Base-by-base conservation (phyloP, 2,888 invertebrate genomes). In the Caenorhabditis imperialis region DNA sequence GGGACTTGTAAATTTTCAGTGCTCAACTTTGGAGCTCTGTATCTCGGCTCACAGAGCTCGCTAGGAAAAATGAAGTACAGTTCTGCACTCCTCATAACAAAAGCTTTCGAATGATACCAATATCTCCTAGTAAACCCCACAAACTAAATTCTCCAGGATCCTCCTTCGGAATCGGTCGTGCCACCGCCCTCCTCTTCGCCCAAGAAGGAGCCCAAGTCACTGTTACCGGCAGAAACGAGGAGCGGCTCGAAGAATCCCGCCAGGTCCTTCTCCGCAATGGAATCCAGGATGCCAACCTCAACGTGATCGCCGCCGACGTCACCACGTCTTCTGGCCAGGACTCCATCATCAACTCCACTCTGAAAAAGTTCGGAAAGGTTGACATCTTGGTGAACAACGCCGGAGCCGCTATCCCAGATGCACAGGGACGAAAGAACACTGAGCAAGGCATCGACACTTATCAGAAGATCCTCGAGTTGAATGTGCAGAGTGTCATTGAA, bases 101-200 rank as follows among this genome's bases (percentile, higher is more conserved):
- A n/a, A n/a, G n/a, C n/a, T n/a, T n/a, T n/a, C n/a, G n/a, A n/a
- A n/a, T n/a, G n/a, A n/a, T n/a, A n/a, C n/a, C n/a, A n/a, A n/a
- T n/a, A n/a, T n/a, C n/a, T n/a, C n/a, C n/a, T n/a, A n/a, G n/a
- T n/a, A n/a, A n/a, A n/a, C n/a, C n/a, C n/a, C n/a, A n/a, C n/a
- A n/a, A n/a, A n/a, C n/a, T n/a, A n/a, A n/a, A n/a, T n/a, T n/a
- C n/a, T n/a, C n/a, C 33, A 69, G 76, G 76, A 7, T 78, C 78
- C 6, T 75, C 75, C 16, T 70, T 65, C 51, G 78, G 78, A 55
- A 75, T 78, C 30, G 78, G 78, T 18, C 51, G 78, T 27, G 73
- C 62, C 1, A 75, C 75, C 18, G 78, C 78, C 14, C 44, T 65
- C 10, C 51, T 65, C 1, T 75, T 78, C 25, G 78, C 75, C n/a